These are phyloP conservation scores for Habropoda laboriosa DNA, from an alignment of 1,140 invertebrate genomes.

Conservation along the genomic window DNA sequence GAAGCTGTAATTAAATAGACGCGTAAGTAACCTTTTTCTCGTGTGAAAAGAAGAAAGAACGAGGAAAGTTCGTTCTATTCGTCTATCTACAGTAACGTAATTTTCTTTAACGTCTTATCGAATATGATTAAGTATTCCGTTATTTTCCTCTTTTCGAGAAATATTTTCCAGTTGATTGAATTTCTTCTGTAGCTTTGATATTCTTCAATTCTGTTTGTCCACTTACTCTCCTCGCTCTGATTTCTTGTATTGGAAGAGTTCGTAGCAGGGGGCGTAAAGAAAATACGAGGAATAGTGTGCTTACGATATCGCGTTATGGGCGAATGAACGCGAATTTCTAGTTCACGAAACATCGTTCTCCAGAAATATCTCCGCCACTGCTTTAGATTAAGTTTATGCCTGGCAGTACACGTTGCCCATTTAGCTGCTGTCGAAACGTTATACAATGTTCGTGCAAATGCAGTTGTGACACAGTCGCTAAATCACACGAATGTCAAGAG, in stretches of 20 bases:
- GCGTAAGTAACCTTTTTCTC: neutral
- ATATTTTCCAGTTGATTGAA: constrained; percentile 12
- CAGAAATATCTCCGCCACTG: constrained; percentile 36
- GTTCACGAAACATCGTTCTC: constrained; percentile 47
- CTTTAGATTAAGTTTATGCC: constrained; percentile 37
- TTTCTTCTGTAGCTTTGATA: neutral
- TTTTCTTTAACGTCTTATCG: neutral
- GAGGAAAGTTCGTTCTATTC: no score
- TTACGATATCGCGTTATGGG: constrained; percentile 59
- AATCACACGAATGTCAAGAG: neutral
- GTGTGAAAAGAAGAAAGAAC: neutral
- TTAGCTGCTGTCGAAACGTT: constrained; percentile 27
- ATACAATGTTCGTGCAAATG: constrained; percentile 21
- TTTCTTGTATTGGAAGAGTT: constrained; percentile 32
- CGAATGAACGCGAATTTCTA: constrained; percentile 62
- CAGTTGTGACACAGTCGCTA: neutral
- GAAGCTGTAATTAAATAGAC: neutral
- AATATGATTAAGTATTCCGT: neutral
- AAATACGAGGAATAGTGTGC: constrained; percentile 21
- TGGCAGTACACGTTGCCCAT: neutral
- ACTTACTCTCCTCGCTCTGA: constrained; percentile 26
- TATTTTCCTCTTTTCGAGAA: neutral
- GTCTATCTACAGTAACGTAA: no score
- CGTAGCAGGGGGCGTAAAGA: neutral
- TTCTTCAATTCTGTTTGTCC: constrained; percentile 2